Evolutionary conservation across 2,888 invertebrate genomes (phyloP).

Genomic region (Xiphydria camelus): DNA sequence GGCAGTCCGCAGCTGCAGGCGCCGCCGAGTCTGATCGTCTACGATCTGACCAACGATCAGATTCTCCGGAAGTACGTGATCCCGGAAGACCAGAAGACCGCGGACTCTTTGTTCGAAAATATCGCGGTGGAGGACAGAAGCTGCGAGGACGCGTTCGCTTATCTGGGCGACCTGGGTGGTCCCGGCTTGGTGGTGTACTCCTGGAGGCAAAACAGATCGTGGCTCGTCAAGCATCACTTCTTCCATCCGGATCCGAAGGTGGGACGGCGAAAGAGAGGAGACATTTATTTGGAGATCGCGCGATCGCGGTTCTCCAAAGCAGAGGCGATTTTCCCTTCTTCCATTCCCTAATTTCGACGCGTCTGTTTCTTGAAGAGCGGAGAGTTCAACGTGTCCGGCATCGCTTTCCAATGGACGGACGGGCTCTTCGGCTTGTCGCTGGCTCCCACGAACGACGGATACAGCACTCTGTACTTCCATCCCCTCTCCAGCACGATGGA

Average conservation of each 20-base stretch:
- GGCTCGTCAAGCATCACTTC: slow-evolving; percentile 73
- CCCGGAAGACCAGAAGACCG: slow-evolving; percentile 67
- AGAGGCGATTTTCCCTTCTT: no score
- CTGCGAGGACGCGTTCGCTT: slow-evolving; percentile 74
- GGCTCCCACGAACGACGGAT: slow-evolving; percentile 67
- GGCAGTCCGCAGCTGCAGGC: slow-evolving; percentile 60
- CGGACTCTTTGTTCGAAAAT: slow-evolving; percentile 74
- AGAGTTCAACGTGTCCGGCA: slow-evolving; percentile 72
- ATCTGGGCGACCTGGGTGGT: slow-evolving; percentile 71
- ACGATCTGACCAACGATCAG: slow-evolving; percentile 72
- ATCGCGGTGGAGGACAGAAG: slow-evolving; percentile 74
- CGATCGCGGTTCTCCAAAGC: no score
- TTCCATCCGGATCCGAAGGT: slow-evolving; percentile 72
- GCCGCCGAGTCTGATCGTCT: slow-evolving; percentile 70
- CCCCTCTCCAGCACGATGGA: slow-evolving; percentile 78
- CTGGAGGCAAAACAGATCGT: slow-evolving; percentile 71
- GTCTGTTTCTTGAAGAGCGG: slow-evolving; percentile 58
- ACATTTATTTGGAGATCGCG: no score
- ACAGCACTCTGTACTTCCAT: slow-evolving; percentile 77
- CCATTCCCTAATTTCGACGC: not conserved
- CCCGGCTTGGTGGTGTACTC: slow-evolving; percentile 77
- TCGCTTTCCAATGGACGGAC: slow-evolving; percentile 75
- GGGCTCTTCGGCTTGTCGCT: slow-evolving; percentile 77
- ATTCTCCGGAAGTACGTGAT: slow-evolving; percentile 69
- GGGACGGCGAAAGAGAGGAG: no score